Evolutionary conservation across 2,888 invertebrate genomes (phyloP), one percentile per base, ranked within the genome.

Genomic region (Cepaea hortensis): DNA sequence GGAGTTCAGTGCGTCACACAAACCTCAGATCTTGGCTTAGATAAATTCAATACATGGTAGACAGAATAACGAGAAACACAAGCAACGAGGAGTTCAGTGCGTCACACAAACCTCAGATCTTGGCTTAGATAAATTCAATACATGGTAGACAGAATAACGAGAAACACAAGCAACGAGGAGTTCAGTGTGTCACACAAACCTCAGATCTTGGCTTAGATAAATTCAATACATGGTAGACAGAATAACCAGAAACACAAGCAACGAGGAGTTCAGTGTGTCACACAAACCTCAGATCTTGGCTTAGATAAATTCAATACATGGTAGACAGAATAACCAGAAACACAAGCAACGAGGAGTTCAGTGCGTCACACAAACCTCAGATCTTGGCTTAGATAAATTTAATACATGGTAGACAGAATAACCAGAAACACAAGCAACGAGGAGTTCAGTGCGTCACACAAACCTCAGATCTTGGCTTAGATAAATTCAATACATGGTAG

Each of bases 91-190:
- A 55, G 55, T 55, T 11, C 1, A 55, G 55, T 55, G 55, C 7
- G 55, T 55, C 55, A 55, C 5, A 55, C 80, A 87, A 55, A 87
- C 76, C 84, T 91, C 90, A 61, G 89, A 87, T 92, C 97, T 97
- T 87, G 98, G 98, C 95, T 98, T 98, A 92, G 97, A 97, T 84
- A 98, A 96, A 95, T 98, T 98, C 76, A 98, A 95, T 1, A n/a
- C n/a, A n/a, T 35, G 35, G 35, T 35, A 35, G 35, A 35, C 35
- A 35, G 35, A 35, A 35, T 35, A 35, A 35, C 35, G 0, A 35
- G 35, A 35, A 35, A 18, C 23, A n/a, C 68, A 18, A 68, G 13
- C 68, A 68, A 55, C 11, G 11, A 6, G 11, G 55, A 55, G 55
- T 55, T 11, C 1, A 55, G 55, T 55, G 55, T 0, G 55, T 55